phyloP scores from a whole-genome alignment of 2,888 invertebrate species.

The Mythimna vitellina region DNA sequence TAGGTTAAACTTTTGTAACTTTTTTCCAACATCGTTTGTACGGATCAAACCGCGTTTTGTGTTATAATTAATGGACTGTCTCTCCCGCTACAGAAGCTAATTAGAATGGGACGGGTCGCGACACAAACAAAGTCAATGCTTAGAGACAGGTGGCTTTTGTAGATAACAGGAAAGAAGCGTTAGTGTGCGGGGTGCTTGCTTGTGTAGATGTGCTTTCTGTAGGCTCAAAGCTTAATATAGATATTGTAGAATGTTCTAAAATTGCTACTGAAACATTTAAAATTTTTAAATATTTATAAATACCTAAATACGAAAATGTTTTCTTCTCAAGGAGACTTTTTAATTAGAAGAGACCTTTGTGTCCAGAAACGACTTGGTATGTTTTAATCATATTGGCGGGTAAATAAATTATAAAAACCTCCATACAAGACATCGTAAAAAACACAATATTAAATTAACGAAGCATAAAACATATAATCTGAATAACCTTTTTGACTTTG shows the following conservation, averaged over 20 bases:
- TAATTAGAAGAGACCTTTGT: constrained; percentile 4
- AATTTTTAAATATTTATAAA: neutral
- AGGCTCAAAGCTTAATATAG: constrained; percentile 7
- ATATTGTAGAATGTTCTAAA: constrained; percentile 4
- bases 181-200: constrained; percentile 46
- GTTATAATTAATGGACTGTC: constrained; percentile 85
- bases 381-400: constrained; percentile 4
- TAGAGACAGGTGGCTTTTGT: constrained; percentile 77
- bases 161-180: constrained; percentile 71
- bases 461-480: constrained; percentile 14
- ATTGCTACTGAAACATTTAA: neutral
- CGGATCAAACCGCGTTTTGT: constrained; percentile 76
- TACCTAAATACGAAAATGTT: neutral
- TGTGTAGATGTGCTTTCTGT: constrained; percentile 19
- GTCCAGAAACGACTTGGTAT: neutral
- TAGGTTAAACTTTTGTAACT: constrained; percentile 66
- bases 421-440: constrained; percentile 19
- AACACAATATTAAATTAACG: constrained; percentile 20
- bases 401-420: constrained; percentile 14
- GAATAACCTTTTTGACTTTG: constrained; percentile 33
- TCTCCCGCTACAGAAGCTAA: constrained; percentile 81
- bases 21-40: constrained; percentile 75
- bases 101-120: constrained; percentile 75
- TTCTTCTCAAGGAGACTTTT: neutral
- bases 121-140: constrained; percentile 79